Evolutionary conservation across 2,888 invertebrate genomes (phyloP).

Genomic region (Zygaena filipendulae): DNA sequence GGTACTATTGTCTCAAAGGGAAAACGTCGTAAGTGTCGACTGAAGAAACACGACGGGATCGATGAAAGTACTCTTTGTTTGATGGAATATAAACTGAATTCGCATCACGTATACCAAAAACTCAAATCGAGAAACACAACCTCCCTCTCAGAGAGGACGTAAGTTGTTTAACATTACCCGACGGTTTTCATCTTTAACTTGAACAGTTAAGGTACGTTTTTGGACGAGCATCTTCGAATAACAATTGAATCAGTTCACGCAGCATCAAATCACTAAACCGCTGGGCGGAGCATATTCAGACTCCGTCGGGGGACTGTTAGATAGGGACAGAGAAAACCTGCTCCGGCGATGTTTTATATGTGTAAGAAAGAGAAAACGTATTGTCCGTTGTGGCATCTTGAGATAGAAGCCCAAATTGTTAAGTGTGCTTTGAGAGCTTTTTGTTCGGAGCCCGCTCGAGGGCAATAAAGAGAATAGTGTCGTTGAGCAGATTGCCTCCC

Average conservation of each 20-base stretch:
- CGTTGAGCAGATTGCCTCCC: constrained; percentile 62
- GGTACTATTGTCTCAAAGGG: constrained; percentile 26
- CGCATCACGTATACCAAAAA: constrained; percentile 66
- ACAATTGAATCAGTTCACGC: constrained; percentile 70
- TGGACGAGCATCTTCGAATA: constrained; percentile 38
- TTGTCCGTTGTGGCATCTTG: constrained; percentile 40
- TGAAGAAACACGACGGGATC: constrained; percentile 39
- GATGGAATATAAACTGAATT: constrained; percentile 62
- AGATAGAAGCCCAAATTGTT: constrained; percentile 49
- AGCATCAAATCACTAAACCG: constrained; percentile 70
- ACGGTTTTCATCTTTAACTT: constrained; percentile 62
- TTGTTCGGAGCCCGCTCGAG: constrained; percentile 45
- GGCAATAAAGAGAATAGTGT: constrained; percentile 62
- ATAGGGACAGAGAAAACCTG: constrained; percentile 46
- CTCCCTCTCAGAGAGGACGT: constrained; percentile 55
- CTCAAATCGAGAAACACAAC: constrained; percentile 66
- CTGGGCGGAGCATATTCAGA: constrained; percentile 65
- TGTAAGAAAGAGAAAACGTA: constrained; percentile 46
- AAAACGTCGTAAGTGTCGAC: constrained; percentile 43
- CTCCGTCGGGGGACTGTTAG: constrained; percentile 55
- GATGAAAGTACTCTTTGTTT: constrained; percentile 60
- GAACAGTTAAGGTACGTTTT: constrained; percentile 56
- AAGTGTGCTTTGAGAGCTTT: constrained; percentile 55
- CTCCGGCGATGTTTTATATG: constrained; percentile 21
- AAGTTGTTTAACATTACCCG: constrained; percentile 57